These are phyloP conservation scores for Tetramorium bicarinatum DNA, from an alignment of 2,888 invertebrate genomes.

Conservation along the genomic window DNA sequence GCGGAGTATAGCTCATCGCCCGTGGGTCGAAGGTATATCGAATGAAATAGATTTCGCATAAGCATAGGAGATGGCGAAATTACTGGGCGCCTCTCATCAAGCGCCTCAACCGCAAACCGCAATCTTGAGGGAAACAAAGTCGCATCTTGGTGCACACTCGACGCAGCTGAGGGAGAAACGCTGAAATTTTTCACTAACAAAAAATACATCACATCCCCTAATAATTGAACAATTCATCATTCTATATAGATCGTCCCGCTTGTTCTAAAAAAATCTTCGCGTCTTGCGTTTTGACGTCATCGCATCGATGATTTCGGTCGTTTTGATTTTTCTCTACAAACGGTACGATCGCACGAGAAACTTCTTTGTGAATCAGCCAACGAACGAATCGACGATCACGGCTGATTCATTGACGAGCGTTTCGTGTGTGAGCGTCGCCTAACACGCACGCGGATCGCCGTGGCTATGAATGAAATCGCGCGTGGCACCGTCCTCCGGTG, in stretches of 20 bases:
- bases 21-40: background rate
- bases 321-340: background rate
- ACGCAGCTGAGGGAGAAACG: background rate
- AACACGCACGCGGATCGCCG: slow-evolving; percentile 12
- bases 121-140: background rate
- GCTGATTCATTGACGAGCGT: slow-evolving; percentile 25
- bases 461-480: slow-evolving; percentile 74
- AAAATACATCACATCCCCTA: background rate
- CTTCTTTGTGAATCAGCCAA: background rate
- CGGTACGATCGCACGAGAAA: background rate
- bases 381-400: background rate
- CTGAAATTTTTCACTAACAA: background rate
- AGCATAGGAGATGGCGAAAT: background rate
- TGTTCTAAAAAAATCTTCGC: background rate
- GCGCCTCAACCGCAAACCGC: background rate
- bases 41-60: slow-evolving; percentile 25
- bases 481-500: slow-evolving; percentile 63
- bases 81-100: slow-evolving; percentile 12
- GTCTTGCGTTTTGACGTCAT: background rate
- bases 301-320: background rate
- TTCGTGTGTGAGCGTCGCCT: slow-evolving; percentile 22
- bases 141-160: background rate
- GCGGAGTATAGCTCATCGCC: background rate
- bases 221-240: background rate
- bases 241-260: background rate